Evolutionary conservation across 2,113 vertebrate species (phyloP).

Genomic region (Callocephalon fimbriatum): DNA sequence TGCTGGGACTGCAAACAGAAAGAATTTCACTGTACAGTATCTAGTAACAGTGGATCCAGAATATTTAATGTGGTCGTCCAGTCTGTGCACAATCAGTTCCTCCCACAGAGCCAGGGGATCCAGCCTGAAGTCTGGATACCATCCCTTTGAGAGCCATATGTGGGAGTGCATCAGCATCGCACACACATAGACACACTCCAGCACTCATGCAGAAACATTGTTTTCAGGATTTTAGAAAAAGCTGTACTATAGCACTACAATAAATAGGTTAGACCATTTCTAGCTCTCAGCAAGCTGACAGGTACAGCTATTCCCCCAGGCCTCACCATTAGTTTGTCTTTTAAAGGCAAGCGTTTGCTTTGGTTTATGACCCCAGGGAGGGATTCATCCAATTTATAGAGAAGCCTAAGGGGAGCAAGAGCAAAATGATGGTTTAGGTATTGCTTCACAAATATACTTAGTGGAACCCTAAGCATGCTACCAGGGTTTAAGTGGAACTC

Average conservation of each 20-base stretch:
- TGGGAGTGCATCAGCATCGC: accelerated
- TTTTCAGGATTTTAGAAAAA: neutral
- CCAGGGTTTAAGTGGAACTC: neutral
- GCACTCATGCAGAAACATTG: neutral
- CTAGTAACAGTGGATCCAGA: neutral
- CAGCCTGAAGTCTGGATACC: too few species aligned
- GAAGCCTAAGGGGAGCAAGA: neutral
- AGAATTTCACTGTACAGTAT: neutral
- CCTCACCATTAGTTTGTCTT: neutral
- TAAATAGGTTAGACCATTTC: neutral
- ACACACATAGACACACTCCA: accelerated
- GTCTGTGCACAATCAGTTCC: neutral
- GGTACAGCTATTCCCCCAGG: neutral
- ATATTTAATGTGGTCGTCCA: neutral
- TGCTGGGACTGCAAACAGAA: neutral
- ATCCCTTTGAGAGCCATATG: neutral
- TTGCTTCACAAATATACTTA: neutral
- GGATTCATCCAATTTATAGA: neutral
- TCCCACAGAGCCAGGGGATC: neutral
- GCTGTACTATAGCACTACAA: neutral
- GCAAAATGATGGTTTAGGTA: neutral
- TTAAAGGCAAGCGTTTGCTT: neutral
- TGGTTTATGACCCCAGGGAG: neutral
- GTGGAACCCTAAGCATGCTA: neutral
- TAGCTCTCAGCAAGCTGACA: neutral